phyloP scores from a whole-genome alignment of 2,113 vertebrate genomes.

The Petrocephalus microphthalmus region DNA sequence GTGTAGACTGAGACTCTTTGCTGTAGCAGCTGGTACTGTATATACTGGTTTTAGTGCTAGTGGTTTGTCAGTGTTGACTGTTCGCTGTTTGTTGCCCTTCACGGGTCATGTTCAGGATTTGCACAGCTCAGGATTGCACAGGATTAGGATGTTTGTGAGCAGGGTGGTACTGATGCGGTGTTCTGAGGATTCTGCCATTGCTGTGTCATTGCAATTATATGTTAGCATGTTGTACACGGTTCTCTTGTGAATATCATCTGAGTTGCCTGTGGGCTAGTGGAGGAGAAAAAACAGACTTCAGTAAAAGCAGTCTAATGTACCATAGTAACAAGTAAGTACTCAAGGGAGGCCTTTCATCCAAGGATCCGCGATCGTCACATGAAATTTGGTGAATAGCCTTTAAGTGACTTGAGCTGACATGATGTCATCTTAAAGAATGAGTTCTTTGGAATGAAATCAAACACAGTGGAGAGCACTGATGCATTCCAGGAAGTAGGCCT shows the following conservation, averaged over 20 bases:
- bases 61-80: background rate
- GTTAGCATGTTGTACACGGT: background rate
- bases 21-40: background rate
- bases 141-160: background rate
- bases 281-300: background rate
- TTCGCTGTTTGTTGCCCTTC: background rate
- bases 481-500: slow-evolving; percentile 42
- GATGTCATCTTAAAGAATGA: slow-evolving; percentile 3
- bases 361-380: background rate
- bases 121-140: background rate
- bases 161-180: background rate
- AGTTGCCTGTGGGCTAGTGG: background rate
- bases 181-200: background rate
- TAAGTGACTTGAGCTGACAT: background rate
- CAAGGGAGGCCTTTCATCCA: background rate
- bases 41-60: background rate
- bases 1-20: background rate
- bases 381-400: background rate
- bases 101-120: background rate
- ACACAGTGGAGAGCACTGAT: slow-evolving; percentile 61
- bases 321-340: background rate
- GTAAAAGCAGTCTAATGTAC: background rate
- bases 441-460: slow-evolving; percentile 4
- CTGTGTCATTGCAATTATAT: background rate
- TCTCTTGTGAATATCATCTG: background rate